These are phyloP conservation scores for Drosophila baimaii DNA, from an alignment of 1,140 invertebrate genomes.

Conservation along the genomic window DNA sequence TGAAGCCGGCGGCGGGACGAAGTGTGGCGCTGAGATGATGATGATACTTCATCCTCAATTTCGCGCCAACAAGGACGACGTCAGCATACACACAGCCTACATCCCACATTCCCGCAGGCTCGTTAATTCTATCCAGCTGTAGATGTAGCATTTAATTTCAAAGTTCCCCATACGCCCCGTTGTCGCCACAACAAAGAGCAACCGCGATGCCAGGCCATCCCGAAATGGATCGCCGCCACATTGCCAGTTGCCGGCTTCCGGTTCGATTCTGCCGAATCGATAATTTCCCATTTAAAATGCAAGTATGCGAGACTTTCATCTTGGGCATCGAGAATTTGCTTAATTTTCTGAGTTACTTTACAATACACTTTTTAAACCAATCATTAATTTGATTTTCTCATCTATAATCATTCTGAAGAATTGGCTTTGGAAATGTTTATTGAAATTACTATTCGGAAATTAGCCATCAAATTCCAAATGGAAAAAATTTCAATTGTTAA, in stretches of 20 bases:
- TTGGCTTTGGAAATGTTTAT: slow-evolving; percentile 10
- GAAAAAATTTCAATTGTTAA: slow-evolving; percentile 46
- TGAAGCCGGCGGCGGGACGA: neutral
- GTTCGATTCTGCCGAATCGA: slow-evolving; percentile 30
- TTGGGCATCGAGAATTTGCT: slow-evolving; percentile 10
- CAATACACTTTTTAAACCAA: neutral
- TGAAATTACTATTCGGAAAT: slow-evolving; percentile 16
- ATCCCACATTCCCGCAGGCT: slow-evolving; percentile 34
- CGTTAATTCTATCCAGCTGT: slow-evolving; percentile 27
- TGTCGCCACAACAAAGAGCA: slow-evolving; percentile 31
- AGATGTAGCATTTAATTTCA: slow-evolving; percentile 52
- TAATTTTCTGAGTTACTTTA: neutral
- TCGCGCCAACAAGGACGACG: slow-evolving; percentile 35
- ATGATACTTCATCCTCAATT: slow-evolving; percentile 23
- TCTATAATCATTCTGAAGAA: slow-evolving; percentile 26
- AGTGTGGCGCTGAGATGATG: slow-evolving; percentile 4
- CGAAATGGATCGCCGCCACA: slow-evolving; percentile 15
- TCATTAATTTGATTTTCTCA: slow-evolving; percentile 9
- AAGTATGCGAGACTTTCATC: slow-evolving; percentile 57
- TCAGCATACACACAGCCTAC: slow-evolving; percentile 35
- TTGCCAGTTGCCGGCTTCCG: slow-evolving; percentile 41
- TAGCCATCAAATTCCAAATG: slow-evolving; percentile 21
- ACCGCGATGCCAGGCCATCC: neutral
- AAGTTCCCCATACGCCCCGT: slow-evolving; percentile 59
- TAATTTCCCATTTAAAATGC: slow-evolving; percentile 69